These are phyloP conservation scores for Lacanobia oleracea DNA, from an alignment of 2,888 invertebrate species.

Conservation along the genomic window DNA sequence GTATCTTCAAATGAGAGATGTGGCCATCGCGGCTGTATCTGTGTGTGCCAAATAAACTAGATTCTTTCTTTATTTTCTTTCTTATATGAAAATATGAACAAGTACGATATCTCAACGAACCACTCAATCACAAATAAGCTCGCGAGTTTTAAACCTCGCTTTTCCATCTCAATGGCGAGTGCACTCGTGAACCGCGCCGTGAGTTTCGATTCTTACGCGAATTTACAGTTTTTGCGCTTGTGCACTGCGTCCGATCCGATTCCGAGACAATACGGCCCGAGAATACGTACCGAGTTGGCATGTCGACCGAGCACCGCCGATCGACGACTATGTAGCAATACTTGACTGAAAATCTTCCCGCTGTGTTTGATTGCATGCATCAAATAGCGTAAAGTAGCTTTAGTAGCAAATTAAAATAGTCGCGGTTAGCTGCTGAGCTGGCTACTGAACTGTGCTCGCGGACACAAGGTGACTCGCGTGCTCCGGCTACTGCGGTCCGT, in stretches of 20 bases:
- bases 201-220: constrained; percentile 45
- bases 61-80: no score
- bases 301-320: constrained; percentile 27
- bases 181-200: constrained; percentile 24
- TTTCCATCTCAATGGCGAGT: constrained; percentile 9
- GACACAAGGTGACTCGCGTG: constrained; percentile 14
- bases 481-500: constrained; percentile 32
- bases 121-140: background rate
- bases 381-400: constrained; percentile 14
- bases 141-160: background rate
- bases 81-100: no score
- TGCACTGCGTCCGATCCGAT: constrained; percentile 57
- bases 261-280: constrained; percentile 54
- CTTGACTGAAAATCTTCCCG: constrained; percentile 2
- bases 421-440: constrained; percentile 6
- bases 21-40: background rate
- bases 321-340: background rate
- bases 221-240: constrained; percentile 55
- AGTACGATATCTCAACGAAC: background rate
- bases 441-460: constrained; percentile 8
- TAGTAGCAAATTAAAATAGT: background rate
- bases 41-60: no score
- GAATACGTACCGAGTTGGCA: constrained; percentile 1
- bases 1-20: background rate
- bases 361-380: constrained; percentile 36